Base-by-base conservation (phyloP, 2,113 vertebrate genomes). In the Sturnira hondurensis region DNA sequence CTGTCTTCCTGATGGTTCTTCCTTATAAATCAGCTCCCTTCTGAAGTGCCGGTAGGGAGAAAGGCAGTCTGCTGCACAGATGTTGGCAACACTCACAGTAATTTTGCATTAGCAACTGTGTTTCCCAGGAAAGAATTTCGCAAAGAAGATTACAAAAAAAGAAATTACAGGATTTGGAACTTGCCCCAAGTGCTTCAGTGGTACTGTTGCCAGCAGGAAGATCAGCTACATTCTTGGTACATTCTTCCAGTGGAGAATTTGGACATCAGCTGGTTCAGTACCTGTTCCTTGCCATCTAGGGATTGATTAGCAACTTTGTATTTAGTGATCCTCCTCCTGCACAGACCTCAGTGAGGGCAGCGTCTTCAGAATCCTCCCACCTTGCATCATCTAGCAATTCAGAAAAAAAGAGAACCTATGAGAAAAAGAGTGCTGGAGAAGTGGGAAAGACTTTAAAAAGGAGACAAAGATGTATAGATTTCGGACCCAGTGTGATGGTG, bases 91-190 rank as follows among this genome's bases (percentile, higher is more conserved):
- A 97, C 98, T 93, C 99, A 99, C 0, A 99, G 99, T 52, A 99
- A 99, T 97, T 99, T 99, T 98, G 99, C 99, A 19, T 97, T 99
- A 97, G 99, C 99, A 0, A 99, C 99, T 43, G 99, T 99, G 99
- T 99, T 99, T 97, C 99, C 99, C 87, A 99, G 99, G 81, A 99
- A 99, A 78, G 99, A 99, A 98, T 99, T 99, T 97, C 99, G 99
- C 94, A 98, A 97, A 97, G 99, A 99, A 90, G 99, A 99, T 98
- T 98, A 99, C 73, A 98, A 98, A 97, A 98, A 97, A 99, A 97
- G 98, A 99, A 99, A 43, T 98, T 99, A 96, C 65, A 99, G 95
- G 99, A 99, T 89, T 98, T 99, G 33, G 99, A 99, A 92, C 98
- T 99, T 71, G 99, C 98, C 77, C 99, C 99, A 77, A 99, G 99